Base-by-base conservation (phyloP, 2,797 vertebrate species). In the Todus mexicanus region DNA sequence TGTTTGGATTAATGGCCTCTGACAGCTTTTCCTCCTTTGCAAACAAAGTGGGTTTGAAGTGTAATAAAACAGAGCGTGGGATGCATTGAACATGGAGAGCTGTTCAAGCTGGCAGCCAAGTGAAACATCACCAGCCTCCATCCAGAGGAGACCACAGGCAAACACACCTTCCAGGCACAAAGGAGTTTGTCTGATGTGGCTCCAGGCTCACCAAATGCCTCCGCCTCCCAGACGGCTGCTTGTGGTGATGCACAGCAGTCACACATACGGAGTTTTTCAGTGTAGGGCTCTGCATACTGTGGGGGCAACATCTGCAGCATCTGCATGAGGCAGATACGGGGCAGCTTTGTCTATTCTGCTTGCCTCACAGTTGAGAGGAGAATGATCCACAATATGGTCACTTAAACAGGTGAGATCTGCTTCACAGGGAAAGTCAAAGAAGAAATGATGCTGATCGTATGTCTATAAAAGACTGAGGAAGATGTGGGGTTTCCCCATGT, bases 1-100 rank as follows among this genome's bases (percentile, higher is more conserved):
- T 90, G 95, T 94, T 94, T 95, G 94, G 94, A 96, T 96, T 96
- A 96, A 96, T 96, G 96, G 93, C 93, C 95, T 96, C 94, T 96
- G 96, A 94, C 95, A 96, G 96, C 90, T 96, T 96, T 93, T 92
- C 90, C 90, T 96, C 77, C 95, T 96, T 95, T 94, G 95, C 93
- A 96, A 95, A 95, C 94, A 94, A 96, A 96, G 93, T 93, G 93
- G 90, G 91, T 93, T 95, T 96, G 96, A 95, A 96, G 94, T 94
- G 88, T 92, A 96, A 95, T 96, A 95, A 95, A 96, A 47, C 38
- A 76, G 93, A 81, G 88, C 6, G 53, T 93, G 90, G 94, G 94
- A 94, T 79, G 92, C 94, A 94, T 65, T 48, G 91, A 93, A 35
- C 90, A 76, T 22, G 37, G 86, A 95, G 93, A 94, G 74, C 86